These are phyloP conservation scores for Cirrhinus mrigala DNA, from an alignment of 2,797 vertebrate species.

Conservation along the genomic window DNA sequence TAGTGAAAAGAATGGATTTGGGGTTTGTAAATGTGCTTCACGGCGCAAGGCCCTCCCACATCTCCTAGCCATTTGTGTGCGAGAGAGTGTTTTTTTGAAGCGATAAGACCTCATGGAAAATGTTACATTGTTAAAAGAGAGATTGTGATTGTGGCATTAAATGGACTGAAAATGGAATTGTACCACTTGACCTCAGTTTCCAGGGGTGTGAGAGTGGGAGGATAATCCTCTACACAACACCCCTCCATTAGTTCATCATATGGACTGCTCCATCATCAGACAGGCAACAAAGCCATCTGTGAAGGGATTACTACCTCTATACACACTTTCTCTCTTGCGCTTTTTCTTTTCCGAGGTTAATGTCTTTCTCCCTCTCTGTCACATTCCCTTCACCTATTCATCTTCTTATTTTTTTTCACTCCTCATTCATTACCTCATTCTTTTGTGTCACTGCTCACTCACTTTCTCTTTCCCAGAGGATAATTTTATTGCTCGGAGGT, in stretches of 20 bases:
- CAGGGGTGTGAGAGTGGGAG: conserved; percentile 54
- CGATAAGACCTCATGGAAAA: conserved; percentile 43
- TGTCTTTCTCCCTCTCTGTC: conserved; percentile 36
- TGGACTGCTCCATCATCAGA: conserved; percentile 61
- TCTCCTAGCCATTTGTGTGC: conserved; percentile 22
- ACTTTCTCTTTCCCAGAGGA: conserved; percentile 1
- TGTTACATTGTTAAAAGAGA: conserved; percentile 39
- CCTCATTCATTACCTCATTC: conserved; percentile 45
- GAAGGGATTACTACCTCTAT: conserved; percentile 57
- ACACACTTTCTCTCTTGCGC: conserved; percentile 40
- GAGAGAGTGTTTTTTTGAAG: conserved; percentile 5
- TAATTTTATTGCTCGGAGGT: conserved; percentile 18
- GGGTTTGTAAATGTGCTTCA: conserved; percentile 35
- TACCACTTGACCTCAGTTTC: conserved; percentile 66
- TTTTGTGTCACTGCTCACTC: conserved; percentile 21
- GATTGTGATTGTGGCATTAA: conserved; percentile 57
- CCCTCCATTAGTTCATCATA: conserved; percentile 60
- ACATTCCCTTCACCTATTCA: conserved; percentile 52
- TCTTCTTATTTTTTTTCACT: conserved; percentile 24
- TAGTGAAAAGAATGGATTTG: conserved; percentile 35
- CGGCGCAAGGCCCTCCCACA: conserved; percentile 20
- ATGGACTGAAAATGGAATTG: conserved; percentile 55
- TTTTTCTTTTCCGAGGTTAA: conserved; percentile 48
- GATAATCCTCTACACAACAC: conserved; percentile 59
- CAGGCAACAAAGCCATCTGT: conserved; percentile 61